A percentile compares a stretch with the other conserved stretches of the same genome.
These are phyloP conservation scores for Loripinus fragilis DNA, from an alignment of 2,888 invertebrate genomes.

Conservation along the genomic window DNA sequence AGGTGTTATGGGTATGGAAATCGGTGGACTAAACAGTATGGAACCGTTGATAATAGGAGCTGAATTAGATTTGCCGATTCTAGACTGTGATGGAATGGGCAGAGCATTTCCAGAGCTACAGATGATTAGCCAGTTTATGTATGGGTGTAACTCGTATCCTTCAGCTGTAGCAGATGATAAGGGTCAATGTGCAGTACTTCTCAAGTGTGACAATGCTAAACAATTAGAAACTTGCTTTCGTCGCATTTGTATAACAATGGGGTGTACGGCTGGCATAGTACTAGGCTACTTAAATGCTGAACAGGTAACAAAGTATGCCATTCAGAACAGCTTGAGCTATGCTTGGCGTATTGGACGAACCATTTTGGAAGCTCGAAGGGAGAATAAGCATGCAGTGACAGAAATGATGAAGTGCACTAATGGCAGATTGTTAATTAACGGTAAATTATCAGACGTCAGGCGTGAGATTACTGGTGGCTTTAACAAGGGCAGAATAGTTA, in stretches of 20 bases:
- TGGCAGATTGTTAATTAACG: conserved; percentile 67
- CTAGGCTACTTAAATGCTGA: conserved; percentile 60
- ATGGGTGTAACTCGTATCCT: conserved; percentile 71
- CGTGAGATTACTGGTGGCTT: conserved; percentile 77
- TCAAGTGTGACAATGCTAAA: conserved; percentile 68
- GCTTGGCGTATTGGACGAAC: conserved; percentile 78
- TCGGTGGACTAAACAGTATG: conserved; percentile 79
- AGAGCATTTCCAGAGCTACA: conserved; percentile 80
- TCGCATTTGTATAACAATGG: conserved; percentile 72
- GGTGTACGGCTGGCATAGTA: conserved; percentile 70
- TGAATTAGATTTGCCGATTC: conserved; percentile 71
- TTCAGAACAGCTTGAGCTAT: conserved; percentile 70
- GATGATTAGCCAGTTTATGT: conserved; percentile 75
- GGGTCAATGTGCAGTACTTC: conserved; percentile 68
- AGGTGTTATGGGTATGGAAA: conserved; percentile 74
- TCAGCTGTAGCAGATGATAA: conserved; percentile 71
- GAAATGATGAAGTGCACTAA: conserved; percentile 67
- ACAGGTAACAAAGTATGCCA: conserved; percentile 60
- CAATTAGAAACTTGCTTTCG: conserved; percentile 75
- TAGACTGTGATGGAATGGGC: conserved; percentile 81
- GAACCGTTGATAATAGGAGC: conserved; percentile 76
- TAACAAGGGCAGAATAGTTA: conserved; percentile 67
- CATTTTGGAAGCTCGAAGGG: conserved; percentile 68
- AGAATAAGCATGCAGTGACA: conserved; percentile 68
- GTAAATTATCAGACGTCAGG: conserved; percentile 75